phyloP scores from a whole-genome alignment of 2,797 vertebrate species.

The Paedocypris micromegethes region DNA sequence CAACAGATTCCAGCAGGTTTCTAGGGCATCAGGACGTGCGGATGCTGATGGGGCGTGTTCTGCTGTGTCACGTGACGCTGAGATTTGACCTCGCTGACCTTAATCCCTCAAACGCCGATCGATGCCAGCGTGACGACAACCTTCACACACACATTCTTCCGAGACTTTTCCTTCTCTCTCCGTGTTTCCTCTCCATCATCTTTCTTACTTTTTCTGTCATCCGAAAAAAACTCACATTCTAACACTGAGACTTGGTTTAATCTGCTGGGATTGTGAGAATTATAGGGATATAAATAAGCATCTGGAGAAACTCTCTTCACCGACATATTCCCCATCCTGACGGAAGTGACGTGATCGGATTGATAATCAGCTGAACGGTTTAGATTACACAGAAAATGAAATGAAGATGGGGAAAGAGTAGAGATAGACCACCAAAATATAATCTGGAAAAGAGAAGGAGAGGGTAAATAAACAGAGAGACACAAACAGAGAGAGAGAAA shows the following conservation, averaged over 20 bases:
- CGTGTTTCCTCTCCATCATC: too few relatives aligned
- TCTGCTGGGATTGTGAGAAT: neutral
- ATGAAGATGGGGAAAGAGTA: too few relatives aligned
- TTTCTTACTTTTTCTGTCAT: too few relatives aligned
- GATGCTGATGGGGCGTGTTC: slow-evolving; percentile 45
- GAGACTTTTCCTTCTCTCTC: too few relatives aligned
- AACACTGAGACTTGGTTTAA: neutral
- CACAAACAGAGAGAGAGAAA: too few relatives aligned
- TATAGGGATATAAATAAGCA: slow-evolving; percentile 16
- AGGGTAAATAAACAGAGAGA: too few relatives aligned
- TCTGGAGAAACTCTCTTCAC: slow-evolving; percentile 1
- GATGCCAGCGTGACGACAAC: neutral
- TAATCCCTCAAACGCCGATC: neutral
- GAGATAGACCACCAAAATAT: too few relatives aligned
- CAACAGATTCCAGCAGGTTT: slow-evolving; percentile 8
- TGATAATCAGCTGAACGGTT: too few relatives aligned
- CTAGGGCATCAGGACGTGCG: slow-evolving; percentile 39
- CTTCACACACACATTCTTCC: neutral
- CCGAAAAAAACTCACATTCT: slow-evolving; percentile 1
- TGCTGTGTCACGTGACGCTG: neutral
- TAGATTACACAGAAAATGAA: too few relatives aligned
- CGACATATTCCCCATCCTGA: too few relatives aligned
- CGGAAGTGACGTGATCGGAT: too few relatives aligned
- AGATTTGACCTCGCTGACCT: slow-evolving; percentile 19
- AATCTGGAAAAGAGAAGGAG: too few relatives aligned